Base-by-base conservation (phyloP, 2,113 vertebrate species). In the Pteropus alecto region DNA sequence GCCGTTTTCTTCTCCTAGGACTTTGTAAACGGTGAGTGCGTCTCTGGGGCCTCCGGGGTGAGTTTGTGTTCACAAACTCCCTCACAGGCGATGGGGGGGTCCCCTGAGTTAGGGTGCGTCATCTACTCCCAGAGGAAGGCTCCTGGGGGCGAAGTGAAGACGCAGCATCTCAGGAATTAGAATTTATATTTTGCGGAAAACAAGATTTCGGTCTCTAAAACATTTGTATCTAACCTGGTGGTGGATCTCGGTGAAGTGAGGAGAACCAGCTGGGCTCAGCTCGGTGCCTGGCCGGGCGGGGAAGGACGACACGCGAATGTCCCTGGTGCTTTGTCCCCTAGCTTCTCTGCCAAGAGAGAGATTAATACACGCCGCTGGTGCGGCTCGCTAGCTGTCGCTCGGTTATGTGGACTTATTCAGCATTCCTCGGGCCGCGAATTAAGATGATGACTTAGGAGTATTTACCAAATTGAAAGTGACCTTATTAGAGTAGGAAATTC, bases 391-490 rank as follows among this genome's bases (percentile, higher is more conserved):
- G 96, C 94, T 92, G 76, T 87, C 83, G 89, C 83, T 85, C 70
- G 90, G 70, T 93, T 70, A 6, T 73, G 85, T 95, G 84, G 76
- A 71, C 95, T 95, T 82, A 93, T 92, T 97, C 96, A 98, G 97
- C 96, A 82, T 68, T 96, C 77, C 65, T 79, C 12, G 79, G 87
- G 70, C 84, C 43, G 22, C 71, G 94, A 97, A 92, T 97, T 93
- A 96, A 96, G 85, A 54, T 78, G 78, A 96, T 93, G 92, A 95
- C 92, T 93, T 89, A 83, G 95, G 92, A 46, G 65, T 96, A 92
- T 97, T 96, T 96, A 90, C 87, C 51, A 90, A 95, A 97, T 97
- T 94, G 96, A 94, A 97, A 97, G 96, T 97, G 96, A 97, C 96
- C 97, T 97, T 97, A 78, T 92, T 93, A 56, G 85, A 85, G 90